Conservation (phyloP, 2,888 invertebrate genomes). For the Acanthoscelides obtectus region DNA sequence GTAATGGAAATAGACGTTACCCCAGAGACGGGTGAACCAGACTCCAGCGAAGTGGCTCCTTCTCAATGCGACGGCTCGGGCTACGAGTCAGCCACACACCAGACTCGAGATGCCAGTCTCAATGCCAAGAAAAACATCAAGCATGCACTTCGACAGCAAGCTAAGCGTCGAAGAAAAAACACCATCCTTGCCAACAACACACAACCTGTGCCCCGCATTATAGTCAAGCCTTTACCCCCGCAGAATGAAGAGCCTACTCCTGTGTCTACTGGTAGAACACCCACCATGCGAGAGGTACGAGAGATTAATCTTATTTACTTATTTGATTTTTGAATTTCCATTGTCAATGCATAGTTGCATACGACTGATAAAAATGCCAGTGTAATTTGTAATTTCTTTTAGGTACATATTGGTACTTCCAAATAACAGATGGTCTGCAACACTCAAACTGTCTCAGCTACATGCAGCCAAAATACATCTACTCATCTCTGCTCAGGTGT, state of each 20-base stretch:
- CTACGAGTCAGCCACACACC: slow-evolving; percentile 4
- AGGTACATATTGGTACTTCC: no score
- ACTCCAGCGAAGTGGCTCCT: slow-evolving; percentile 17
- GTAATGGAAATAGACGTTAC: slow-evolving; percentile 49
- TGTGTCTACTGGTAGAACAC: slow-evolving; percentile 43
- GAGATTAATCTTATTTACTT: neutral
- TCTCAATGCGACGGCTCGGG: slow-evolving; percentile 6
- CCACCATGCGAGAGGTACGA: slow-evolving; percentile 75
- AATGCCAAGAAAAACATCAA: slow-evolving; percentile 66
- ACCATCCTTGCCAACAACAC: slow-evolving; percentile 59
- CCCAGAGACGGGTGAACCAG: slow-evolving; percentile 30
- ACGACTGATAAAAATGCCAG: no score
- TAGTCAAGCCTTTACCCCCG: slow-evolving; percentile 75
- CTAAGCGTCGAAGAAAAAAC: slow-evolving; percentile 76
- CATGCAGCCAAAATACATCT: no score
- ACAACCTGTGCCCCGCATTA: slow-evolving; percentile 70
- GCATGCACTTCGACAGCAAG: slow-evolving; percentile 71
- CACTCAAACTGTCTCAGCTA: no score
- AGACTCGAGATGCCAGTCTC: slow-evolving; percentile 28
- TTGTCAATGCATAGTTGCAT: no score
- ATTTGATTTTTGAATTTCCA: no score
- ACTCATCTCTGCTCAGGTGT: no score
- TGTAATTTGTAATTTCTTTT: no score
- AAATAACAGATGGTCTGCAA: no score
- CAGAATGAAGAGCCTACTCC: slow-evolving; percentile 49